Base-by-base conservation (phyloP, 2,113 vertebrate genomes). In the Ivindomyrus marchei region DNA sequence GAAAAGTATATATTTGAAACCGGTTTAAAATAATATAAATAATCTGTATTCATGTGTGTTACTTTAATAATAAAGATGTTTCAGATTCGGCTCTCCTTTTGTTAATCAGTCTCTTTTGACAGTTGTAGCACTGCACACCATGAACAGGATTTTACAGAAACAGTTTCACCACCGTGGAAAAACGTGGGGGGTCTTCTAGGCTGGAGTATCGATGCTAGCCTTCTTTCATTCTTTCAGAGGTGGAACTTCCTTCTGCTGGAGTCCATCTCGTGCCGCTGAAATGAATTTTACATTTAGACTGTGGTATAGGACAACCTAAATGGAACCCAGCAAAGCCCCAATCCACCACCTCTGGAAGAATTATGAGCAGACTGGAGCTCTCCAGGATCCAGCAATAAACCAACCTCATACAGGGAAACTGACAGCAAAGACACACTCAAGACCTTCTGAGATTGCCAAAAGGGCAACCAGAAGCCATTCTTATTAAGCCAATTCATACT, bases 231-330 rank as follows among this genome's bases (percentile, higher is more conserved):
- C 27, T 1, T 90, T 97, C 92, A 99, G 3, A 99, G 96, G 88
- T 99, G 97, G 93, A 99, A 99, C 95, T 98, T 99, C 93, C 98
- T 97, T 96, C 98, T 96, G 92, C 94, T 97, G 91, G 97, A 96
- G 88, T 99, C 98, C 98, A 99, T 99, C 95, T 99, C 98, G 91
- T 97, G 97, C 31, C 97, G 98, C 98, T 99, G 94, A 91, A 97
- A 97, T 93, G 88, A 52, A 89, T 8, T 31, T 89, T 2, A 36
- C 83, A 46, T 11, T 46, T 9, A 47, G 17, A 84, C 6, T 52
- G 36, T 42, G 15, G 74, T 80, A 19, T 3, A 39, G 31, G 36
- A 7, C 74, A 80, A 80, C 0, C 27, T 8, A 80, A 42, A 80
- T 21, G 17, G 36, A 42, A 42, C 11, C 74, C 6, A 19, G 74